These are phyloP conservation scores for Saxidomus purpurata DNA, from an alignment of 1,140 invertebrate species.

Conservation along the genomic window DNA sequence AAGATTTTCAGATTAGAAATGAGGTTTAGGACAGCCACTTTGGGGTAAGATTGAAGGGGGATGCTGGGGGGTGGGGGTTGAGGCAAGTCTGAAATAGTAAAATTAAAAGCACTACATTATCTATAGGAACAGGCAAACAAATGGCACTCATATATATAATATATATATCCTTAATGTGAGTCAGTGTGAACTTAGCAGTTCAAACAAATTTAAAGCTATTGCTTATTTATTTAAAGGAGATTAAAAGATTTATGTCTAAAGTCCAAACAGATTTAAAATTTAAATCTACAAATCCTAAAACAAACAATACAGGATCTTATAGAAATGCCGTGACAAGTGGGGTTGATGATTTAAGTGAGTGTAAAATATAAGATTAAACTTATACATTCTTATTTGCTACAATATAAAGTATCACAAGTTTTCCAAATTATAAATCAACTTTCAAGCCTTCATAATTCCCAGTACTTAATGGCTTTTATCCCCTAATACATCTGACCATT, in stretches of 20 bases:
- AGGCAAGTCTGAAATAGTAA: too few relatives aligned
- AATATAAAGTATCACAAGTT: not conserved
- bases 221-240: constrained; percentile 35
- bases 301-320: constrained; percentile 19
- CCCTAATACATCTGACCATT: too few relatives aligned
- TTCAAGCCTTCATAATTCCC: too few relatives aligned
- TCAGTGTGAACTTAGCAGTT: constrained; percentile 2
- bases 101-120: too few relatives aligned
- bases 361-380: not conserved
- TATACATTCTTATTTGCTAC: not conserved
- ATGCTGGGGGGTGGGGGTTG: too few relatives aligned
- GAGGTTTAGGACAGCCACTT: too few relatives aligned
- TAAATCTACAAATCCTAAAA: constrained; percentile 29
- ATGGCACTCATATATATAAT: too few relatives aligned
- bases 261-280: constrained; percentile 18
- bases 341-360: not conserved
- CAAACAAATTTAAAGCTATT: constrained; percentile 9
- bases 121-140: too few relatives aligned
- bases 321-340: not conserved
- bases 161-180: not conserved
- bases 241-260: constrained; percentile 31
- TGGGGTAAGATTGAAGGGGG: too few relatives aligned
- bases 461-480: too few relatives aligned
- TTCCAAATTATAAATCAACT: not conserved
- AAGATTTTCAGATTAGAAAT: too few relatives aligned